Evolutionary conservation across 1,140 invertebrate genomes (phyloP).

Genomic region (Saccostrea cuccullata): DNA sequence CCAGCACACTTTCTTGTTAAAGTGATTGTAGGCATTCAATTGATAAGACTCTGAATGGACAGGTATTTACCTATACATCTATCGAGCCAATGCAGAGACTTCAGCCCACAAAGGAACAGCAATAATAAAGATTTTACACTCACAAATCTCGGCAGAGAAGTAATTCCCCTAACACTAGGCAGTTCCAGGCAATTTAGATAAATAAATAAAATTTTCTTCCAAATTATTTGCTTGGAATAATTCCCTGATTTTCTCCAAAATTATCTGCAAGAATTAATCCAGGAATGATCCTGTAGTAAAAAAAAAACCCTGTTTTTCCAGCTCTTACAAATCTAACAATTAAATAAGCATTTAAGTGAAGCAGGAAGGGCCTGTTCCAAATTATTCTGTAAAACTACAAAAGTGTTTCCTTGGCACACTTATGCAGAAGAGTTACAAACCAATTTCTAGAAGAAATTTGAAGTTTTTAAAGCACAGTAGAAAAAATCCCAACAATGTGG

Average conservation of each 20-base stretch:
- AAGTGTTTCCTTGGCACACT: conserved; percentile 6
- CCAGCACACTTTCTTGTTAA: conserved; percentile 8
- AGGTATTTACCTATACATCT: neutral
- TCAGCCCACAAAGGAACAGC: neutral
- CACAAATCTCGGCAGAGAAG: neutral
- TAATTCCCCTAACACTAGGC: neutral
- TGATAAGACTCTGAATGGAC: conserved; percentile 1
- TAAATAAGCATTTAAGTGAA: neutral
- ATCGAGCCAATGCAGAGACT: neutral
- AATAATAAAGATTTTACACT: neutral
- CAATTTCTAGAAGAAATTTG: neutral
- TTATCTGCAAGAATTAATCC: conserved; percentile 5
- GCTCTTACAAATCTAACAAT: neutral
- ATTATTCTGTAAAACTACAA: conserved; percentile 15
- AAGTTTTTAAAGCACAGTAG: neutral
- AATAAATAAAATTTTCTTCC: neutral
- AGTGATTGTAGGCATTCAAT: neutral
- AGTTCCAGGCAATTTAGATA: conserved; percentile 2
- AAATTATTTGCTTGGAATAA: neutral
- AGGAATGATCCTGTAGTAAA: neutral
- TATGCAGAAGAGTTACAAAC: neutral
- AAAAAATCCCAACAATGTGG: neutral
- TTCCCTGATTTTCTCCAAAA: conserved; percentile 11
- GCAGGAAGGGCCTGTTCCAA: neutral
- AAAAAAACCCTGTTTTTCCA: neutral